A percentile compares a stretch with the other conserved stretches of the same genome.
Conservation (phyloP, 1,140 invertebrate species). For the Chionoecetes opilio region DNA sequence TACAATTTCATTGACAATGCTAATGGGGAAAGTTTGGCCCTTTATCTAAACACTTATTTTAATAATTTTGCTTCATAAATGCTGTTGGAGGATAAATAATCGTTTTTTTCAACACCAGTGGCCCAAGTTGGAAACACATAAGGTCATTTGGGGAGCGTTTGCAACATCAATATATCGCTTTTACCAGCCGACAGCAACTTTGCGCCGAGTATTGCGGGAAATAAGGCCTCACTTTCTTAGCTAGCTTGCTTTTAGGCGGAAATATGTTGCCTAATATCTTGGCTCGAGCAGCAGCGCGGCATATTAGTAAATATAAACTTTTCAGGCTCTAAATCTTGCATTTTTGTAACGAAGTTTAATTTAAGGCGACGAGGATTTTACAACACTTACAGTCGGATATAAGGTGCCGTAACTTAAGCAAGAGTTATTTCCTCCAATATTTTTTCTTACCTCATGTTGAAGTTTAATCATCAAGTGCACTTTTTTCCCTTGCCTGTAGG, state of each 20-base stretch:
- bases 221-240: constrained; percentile 33
- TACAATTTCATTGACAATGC: constrained; percentile 80
- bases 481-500: constrained; percentile 40
- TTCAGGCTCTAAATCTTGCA: not conserved
- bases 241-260: constrained; percentile 14
- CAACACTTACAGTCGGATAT: constrained; percentile 15
- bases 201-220: constrained; percentile 40
- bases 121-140: constrained; percentile 57
- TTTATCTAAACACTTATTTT: constrained; percentile 79
- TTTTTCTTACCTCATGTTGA: constrained; percentile 62
- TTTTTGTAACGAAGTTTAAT: constrained; percentile 23
- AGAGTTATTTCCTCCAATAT: constrained; percentile 65
- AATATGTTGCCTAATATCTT: constrained; percentile 41
- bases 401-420: constrained; percentile 71
- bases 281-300: constrained; percentile 27
- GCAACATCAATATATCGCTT: constrained; percentile 54
- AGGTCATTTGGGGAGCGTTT: constrained; percentile 51
- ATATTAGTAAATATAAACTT: constrained; percentile 41
- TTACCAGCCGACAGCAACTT: constrained; percentile 20
- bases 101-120: constrained; percentile 31
- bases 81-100: constrained; percentile 62
- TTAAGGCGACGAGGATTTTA: constrained; percentile 20
- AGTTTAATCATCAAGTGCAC: constrained; percentile 74
- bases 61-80: constrained; percentile 77
- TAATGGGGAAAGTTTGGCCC: constrained; percentile 78